Evolutionary conservation across 1,140 invertebrate genomes (phyloP).

Genomic region (Gonatopus flavifemur): DNA sequence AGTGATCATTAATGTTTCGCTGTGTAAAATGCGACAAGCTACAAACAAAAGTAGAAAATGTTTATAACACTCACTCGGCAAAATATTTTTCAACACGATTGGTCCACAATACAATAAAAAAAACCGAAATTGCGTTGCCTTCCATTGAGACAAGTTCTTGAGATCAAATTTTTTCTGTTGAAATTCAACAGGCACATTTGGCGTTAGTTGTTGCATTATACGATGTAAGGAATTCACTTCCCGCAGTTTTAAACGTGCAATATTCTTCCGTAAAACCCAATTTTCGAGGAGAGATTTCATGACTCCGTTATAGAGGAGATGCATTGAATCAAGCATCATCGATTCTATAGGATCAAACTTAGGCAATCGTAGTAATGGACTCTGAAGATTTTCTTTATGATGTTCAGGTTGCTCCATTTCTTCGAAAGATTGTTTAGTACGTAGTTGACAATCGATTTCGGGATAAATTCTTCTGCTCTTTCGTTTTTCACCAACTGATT

Average conservation of each 20-base stretch:
- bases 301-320: conserved; percentile 17
- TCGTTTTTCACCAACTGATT: conserved; percentile 1
- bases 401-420: conserved; percentile 14
- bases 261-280: conserved; percentile 13
- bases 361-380: conserved; percentile 12
- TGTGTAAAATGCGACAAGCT: conserved; percentile 16
- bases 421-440: conserved; percentile 20
- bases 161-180: conserved; percentile 8
- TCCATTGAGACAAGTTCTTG: conserved; percentile 10
- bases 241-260: conserved; percentile 7
- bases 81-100: conserved; percentile 10
- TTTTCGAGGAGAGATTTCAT: conserved; percentile 20
- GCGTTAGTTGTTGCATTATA: background rate
- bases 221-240: conserved; percentile 2
- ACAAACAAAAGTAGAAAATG: conserved; percentile 23
- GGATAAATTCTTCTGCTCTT: conserved; percentile 20
- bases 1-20: conserved; percentile 1
- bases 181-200: conserved; percentile 15
- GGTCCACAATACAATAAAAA: conserved; percentile 24
- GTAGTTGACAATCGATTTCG: conserved; percentile 16
- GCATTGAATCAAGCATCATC: conserved; percentile 18
- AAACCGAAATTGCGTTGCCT: conserved; percentile 23
- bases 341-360: conserved; percentile 16
- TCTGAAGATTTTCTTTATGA: conserved; percentile 9
- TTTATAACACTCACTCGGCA: conserved; percentile 12